These are phyloP conservation scores for Nixonia krombeini DNA, from an alignment of 1,140 invertebrate genomes.

Conservation along the genomic window DNA sequence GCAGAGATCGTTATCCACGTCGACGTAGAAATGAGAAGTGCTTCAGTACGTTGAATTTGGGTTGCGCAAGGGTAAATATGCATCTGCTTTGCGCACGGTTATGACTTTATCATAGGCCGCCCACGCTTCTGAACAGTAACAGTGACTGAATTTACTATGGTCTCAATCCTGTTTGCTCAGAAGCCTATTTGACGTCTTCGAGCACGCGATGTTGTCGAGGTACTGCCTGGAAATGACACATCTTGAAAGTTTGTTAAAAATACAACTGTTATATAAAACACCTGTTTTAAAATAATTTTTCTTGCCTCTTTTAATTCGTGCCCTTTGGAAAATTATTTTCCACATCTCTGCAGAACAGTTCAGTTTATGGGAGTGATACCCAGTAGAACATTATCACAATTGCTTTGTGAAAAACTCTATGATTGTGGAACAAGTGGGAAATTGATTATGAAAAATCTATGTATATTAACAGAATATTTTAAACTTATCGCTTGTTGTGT, in stretches of 20 bases:
- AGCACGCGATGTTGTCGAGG: background rate
- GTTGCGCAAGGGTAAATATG: too few relatives aligned
- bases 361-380: too few relatives aligned
- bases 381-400: too few relatives aligned
- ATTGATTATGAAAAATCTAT: too few relatives aligned
- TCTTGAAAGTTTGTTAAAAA: slow-evolving; percentile 1
- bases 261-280: background rate
- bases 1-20: too few relatives aligned
- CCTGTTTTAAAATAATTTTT: background rate
- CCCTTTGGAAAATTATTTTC: too few relatives aligned
- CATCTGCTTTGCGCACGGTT: background rate
- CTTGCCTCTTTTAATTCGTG: too few relatives aligned
- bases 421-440: too few relatives aligned
- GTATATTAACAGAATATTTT: too few relatives aligned
- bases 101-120: background rate
- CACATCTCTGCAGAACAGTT: too few relatives aligned
- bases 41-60: background rate
- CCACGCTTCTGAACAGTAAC: background rate
- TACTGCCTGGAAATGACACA: background rate
- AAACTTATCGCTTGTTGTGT: too few relatives aligned
- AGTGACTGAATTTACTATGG: slow-evolving; percentile 1
- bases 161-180: background rate
- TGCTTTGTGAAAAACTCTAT: too few relatives aligned
- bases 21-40: background rate
- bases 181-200: slow-evolving; percentile 1